phyloP scores from a whole-genome alignment of 2,113 vertebrate species.

The Blennius ocellaris region DNA sequence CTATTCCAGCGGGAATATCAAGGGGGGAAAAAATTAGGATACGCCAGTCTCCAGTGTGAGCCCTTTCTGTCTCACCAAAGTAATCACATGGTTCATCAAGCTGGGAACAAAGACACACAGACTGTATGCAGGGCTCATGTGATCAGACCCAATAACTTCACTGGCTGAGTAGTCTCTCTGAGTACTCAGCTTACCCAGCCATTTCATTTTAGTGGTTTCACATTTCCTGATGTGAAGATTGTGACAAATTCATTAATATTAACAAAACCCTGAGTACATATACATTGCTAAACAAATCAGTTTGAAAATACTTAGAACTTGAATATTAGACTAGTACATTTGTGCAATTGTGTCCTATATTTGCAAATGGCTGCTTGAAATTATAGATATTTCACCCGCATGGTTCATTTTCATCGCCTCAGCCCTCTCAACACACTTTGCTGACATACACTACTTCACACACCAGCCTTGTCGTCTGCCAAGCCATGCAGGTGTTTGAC shows the following conservation, averaged over 20 bases:
- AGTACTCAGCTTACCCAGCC: constrained; percentile 1
- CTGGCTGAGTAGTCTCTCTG: constrained; percentile 6
- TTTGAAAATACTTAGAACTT: background rate
- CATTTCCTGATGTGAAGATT: constrained; percentile 9
- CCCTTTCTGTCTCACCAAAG: constrained; percentile 33
- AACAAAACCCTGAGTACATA: background rate
- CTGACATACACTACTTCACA: too few relatives aligned
- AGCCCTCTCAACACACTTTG: too few relatives aligned
- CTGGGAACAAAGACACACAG: constrained; percentile 31
- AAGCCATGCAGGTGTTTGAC: too few relatives aligned
- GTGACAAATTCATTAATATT: constrained; percentile 3
- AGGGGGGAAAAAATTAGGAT: constrained; percentile 44
- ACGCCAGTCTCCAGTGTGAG: constrained; percentile 40
- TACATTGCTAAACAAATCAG: background rate
- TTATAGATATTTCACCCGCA: too few relatives aligned
- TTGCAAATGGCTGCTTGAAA: too few relatives aligned
- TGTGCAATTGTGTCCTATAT: too few relatives aligned
- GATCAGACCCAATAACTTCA: constrained; percentile 37
- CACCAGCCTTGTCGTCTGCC: too few relatives aligned
- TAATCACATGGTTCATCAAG: constrained; percentile 61
- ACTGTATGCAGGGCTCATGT: constrained; percentile 32
- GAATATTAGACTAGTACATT: background rate
- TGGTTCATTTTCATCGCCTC: too few relatives aligned
- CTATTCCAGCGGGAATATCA: constrained; percentile 35
- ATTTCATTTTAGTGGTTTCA: constrained; percentile 4